Conservation (phyloP, 2,113 vertebrate species). For the Anseranas semipalmata region DNA sequence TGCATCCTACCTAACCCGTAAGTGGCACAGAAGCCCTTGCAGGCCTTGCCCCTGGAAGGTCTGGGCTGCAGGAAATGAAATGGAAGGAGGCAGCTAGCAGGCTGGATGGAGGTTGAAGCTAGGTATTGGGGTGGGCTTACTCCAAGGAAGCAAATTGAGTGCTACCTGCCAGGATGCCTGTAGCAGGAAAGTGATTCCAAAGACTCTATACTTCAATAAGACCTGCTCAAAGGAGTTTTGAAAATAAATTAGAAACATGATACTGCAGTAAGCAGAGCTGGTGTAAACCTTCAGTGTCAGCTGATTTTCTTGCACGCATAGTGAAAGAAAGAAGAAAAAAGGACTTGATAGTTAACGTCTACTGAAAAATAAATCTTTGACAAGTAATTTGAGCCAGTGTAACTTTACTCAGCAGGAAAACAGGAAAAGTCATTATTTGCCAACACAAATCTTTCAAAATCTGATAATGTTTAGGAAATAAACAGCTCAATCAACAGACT, state of each 20-base stretch:
- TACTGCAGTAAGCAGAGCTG: background rate
- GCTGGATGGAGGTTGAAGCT: background rate
- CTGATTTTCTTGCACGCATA: constrained; percentile 37
- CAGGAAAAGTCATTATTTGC: constrained; percentile 54
- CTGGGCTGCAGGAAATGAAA: background rate
- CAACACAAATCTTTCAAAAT: constrained; percentile 63
- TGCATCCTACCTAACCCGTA: background rate
- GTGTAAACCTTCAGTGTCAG: constrained; percentile 22
- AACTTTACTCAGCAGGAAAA: constrained; percentile 53
- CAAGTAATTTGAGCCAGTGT: background rate
- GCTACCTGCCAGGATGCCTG: background rate
- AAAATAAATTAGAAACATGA: constrained; percentile 56
- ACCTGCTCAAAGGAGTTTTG: constrained; percentile 8
- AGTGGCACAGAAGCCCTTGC: background rate
- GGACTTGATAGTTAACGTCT: constrained; percentile 35
- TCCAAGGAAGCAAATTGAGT: background rate
- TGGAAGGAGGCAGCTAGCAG: background rate
- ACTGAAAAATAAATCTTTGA: constrained; percentile 56
- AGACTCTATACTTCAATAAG: constrained; percentile 33
- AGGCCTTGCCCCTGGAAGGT: background rate
- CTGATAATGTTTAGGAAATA: constrained; percentile 65
- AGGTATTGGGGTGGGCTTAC: background rate
- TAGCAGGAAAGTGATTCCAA: background rate
- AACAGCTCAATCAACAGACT: constrained; percentile 60
- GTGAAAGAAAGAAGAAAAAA: constrained; percentile 36